Evolutionary conservation across 2,888 invertebrate species (phyloP), one percentile per base, ranked within the genome.

Genomic region (Mythimna albipuncta): DNA sequence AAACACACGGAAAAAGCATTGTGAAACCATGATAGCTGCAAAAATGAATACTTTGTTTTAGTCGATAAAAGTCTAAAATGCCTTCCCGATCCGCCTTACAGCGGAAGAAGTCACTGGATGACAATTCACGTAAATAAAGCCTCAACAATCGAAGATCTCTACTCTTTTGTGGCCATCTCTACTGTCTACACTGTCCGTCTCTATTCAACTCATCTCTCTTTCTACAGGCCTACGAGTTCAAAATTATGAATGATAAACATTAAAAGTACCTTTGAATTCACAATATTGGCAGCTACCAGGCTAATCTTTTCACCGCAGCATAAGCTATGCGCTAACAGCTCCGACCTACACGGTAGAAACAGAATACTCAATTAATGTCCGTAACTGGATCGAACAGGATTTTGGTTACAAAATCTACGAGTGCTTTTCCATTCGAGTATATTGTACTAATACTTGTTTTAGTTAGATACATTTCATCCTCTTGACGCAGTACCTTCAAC

Each of bases 281-380:
- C 55, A 13, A 66, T 57, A 38, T 13, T 11, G 26, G n/a, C n/a
- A n/a, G 10, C 44, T 50, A 19, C 26, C 26, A 11, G 16, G 41
- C 5, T 32, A 16, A 67, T 47, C 10, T 35, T 35, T 54, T 44
- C 16, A 54, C 32, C 41, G 16, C 6, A 19, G 10, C 32, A 55
- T 44, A 21, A 44, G 11, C 19, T 21, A 41, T 69, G 58, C n/a
- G 32, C 32, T 32, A 10, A 19, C 21, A 19, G 16, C 9, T 58
- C 16, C 5, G 10, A 50, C 6, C 19, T 9, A 21, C 21, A 21
- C 26, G 21, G 19, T 50, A 9, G n/a, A 58, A 69, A 69, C 16
- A 58, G 38, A 70, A 70, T 71, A 21, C 21, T 13, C 32, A 50
- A 41, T 70, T 19, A 32, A 50, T 26, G 21, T 13, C 19, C 50